Base-by-base conservation (phyloP, 1,140 invertebrate genomes). In the Coboldia fuscipes region DNA sequence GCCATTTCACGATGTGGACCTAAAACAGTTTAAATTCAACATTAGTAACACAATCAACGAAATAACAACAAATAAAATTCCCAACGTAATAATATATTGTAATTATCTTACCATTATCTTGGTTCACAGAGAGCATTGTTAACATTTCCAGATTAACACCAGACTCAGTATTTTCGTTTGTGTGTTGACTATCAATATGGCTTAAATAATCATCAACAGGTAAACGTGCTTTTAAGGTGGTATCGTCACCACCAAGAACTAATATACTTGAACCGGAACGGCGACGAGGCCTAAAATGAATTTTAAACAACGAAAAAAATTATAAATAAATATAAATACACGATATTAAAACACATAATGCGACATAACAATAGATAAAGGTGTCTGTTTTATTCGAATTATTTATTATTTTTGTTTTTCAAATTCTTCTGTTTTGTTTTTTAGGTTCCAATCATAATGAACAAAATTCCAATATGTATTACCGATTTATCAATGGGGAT, bases 1-100 rank as follows among this genome's bases (percentile, higher is more conserved):
- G 93, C 85, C 82, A 97, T 89, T 71, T 97, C 93, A 50, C 82
- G 73, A 65, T 83, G 80, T 48, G 80, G 79, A 58, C 76, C 70
- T 68, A 59, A 35, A 58, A n/a, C n/a, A n/a, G n/a, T n/a, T n/a
- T n/a, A 57, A 23, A 37, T 22, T 18, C 4, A 39, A 28, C 5
- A 29, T 6, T 12, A 22, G 5, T 15, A 21, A 14, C 10, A 34
- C 21, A n/a, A 27, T 4, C 24, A 27, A 23, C 12, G 12, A 23
- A 12, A n/a, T 7, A 23, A 27, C 24, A 27, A 27, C 10, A 14
- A n/a, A 14, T 10, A 27, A 27, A 27, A n/a, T 27, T 4, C 24
- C 8, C 34, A 33, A 17, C 12, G 9, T 26, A 10, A 35, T n/a
- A 30, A 30, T 9, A 30, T 15, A 35, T 13, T 35, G 18, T 32